These are phyloP conservation scores for Discoglossus pictus DNA, from an alignment of 2,797 vertebrate genomes.

Conservation along the genomic window DNA sequence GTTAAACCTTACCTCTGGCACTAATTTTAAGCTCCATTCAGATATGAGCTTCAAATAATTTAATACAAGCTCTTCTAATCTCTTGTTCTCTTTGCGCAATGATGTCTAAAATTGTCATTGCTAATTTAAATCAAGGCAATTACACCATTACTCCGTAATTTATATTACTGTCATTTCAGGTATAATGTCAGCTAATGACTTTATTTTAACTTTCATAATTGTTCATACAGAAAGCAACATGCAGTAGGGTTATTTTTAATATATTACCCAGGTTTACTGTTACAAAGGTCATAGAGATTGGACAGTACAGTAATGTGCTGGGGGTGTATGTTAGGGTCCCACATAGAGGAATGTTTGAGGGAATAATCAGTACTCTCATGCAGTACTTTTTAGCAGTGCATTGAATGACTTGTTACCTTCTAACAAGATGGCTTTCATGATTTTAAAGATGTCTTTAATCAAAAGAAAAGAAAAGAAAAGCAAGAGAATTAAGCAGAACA, in stretches of 20 bases:
- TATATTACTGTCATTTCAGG: conserved; percentile 1
- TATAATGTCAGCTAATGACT: neutral
- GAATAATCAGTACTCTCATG: conserved; percentile 37
- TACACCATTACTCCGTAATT: neutral
- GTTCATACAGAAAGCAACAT: too few species aligned
- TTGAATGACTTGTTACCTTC: conserved; percentile 62
- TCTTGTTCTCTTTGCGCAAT: neutral
- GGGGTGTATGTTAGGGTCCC: conserved; percentile 27
- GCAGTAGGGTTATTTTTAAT: conserved; percentile 1
- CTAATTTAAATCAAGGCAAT: conserved; percentile 5
- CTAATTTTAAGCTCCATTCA: neutral
- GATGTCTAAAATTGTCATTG: conserved; percentile 11
- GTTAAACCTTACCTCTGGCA: conserved; percentile 7
- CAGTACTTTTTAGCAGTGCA: conserved; percentile 40
- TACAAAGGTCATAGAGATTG: conserved; percentile 11
- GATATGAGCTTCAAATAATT: neutral
- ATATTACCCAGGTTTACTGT: conserved; percentile 54
- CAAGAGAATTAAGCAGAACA: conserved; percentile 40
- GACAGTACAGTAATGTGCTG: neutral
- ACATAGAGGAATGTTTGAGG: conserved; percentile 24
- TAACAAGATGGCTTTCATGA: conserved; percentile 62
- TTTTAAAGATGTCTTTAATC: conserved; percentile 64
- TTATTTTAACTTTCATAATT: neutral
- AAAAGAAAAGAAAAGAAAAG: conserved; percentile 32
- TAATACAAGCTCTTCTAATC: neutral